phyloP scores from a whole-genome alignment of 2,113 vertebrate species.

The Herpetotheres cachinnans region DNA sequence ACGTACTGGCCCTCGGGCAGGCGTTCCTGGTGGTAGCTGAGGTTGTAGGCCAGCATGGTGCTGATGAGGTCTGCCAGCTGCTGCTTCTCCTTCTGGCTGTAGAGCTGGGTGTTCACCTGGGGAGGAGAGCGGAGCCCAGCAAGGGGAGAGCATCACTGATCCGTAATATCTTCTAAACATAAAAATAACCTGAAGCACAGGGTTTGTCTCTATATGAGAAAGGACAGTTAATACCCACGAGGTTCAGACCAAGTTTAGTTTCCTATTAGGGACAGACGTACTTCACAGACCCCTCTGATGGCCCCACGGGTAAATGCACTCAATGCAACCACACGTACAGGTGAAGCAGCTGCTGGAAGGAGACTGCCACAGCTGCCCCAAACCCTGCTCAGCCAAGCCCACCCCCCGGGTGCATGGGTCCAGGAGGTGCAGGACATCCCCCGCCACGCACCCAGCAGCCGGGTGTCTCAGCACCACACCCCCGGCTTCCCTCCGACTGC shows the following conservation, averaged over 20 bases:
- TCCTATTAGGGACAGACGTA: fast-evolving
- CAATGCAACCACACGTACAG: fast-evolving
- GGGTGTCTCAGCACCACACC: fast-evolving
- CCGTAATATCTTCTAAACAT: fast-evolving
- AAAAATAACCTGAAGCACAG: fast-evolving
- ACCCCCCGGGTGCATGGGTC: fast-evolving
- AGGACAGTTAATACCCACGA: fast-evolving
- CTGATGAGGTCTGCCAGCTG: constrained; percentile 86
- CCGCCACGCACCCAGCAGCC: fast-evolving
- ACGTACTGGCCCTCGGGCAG: constrained; percentile 88
- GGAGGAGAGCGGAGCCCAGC: neutral
- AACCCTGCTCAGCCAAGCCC: neutral
- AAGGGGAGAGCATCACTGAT: neutral
- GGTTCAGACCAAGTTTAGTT: neutral
- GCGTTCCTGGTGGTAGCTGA: constrained; percentile 92
- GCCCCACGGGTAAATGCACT: neutral
- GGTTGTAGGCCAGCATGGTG: constrained; percentile 94
- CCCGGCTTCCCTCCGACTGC: neutral
- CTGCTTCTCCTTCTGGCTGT: constrained; percentile 91
- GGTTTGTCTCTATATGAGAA: neutral
- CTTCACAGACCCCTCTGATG: neutral
- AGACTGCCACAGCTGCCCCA: neutral
- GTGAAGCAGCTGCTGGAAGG: neutral
- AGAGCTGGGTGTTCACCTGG: constrained; percentile 95
- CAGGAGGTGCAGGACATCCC: neutral